Evolutionary conservation across 2,888 invertebrate genomes (phyloP).

Genomic region (Thysanoteuthis rhombus): DNA sequence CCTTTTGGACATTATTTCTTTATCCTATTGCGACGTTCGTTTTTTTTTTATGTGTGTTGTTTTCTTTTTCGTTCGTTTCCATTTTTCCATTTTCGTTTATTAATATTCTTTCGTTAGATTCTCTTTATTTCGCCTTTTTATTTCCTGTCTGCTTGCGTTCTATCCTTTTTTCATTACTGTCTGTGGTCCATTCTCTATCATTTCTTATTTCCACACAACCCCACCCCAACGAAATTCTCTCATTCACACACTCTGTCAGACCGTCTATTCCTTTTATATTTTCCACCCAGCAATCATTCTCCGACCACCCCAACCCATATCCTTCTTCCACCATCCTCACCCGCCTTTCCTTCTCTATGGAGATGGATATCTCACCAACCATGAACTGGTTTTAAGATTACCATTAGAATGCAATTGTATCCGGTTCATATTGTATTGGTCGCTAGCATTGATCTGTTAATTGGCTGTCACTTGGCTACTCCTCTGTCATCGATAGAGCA

Average conservation of each 20-base stretch:
- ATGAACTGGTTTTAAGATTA: neutral
- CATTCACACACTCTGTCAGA: no score
- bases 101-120: neutral
- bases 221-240: neutral
- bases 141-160: no score
- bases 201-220: neutral
- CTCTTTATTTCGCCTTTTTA: no score
- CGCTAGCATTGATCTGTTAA: neutral
- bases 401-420: neutral
- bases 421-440: neutral
- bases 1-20: neutral
- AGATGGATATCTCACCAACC: neutral
- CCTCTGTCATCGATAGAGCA: neutral
- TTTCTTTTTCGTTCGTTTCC: neutral
- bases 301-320: neutral
- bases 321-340: neutral
- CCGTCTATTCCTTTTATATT: no score
- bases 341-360: neutral
- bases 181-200: neutral
- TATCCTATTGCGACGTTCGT: neutral
- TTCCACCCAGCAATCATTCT: no score
- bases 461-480: conserved; percentile 12
- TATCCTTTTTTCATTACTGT: no score
- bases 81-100: neutral
- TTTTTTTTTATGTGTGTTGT: neutral